A percentile compares a stretch with the other conserved stretches of the same genome.
phyloP scores from a whole-genome alignment of 2,113 vertebrate species.

The Scortum barcoo region DNA sequence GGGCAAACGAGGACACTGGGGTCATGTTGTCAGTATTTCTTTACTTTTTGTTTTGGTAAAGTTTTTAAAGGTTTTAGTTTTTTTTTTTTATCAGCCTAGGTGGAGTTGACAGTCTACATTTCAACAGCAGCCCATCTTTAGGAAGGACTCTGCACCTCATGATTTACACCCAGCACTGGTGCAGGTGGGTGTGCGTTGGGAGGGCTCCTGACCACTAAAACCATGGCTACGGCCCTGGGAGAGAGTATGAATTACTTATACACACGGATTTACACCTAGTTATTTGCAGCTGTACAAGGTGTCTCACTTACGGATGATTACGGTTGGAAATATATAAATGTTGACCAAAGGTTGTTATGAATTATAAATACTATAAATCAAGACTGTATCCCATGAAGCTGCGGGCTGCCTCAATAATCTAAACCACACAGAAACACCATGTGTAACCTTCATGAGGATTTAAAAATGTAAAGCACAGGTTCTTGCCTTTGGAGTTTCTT shows the following conservation, averaged over 20 bases:
- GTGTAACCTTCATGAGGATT: neutral
- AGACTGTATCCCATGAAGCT: slow-evolving; percentile 3
- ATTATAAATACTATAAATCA: slow-evolving; percentile 35
- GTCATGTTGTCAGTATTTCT: neutral
- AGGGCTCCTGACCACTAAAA: neutral
- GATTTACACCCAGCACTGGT: no score
- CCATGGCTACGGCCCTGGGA: neutral
- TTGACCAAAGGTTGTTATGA: slow-evolving; percentile 31
- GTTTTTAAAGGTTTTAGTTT: no score
- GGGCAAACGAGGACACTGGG: no score
- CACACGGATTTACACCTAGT: neutral
- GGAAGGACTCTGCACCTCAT: no score
- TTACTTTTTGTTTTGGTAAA: neutral
- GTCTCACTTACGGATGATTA: slow-evolving; percentile 18
- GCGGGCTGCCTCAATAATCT: neutral
- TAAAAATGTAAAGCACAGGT: neutral
- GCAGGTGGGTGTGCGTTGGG: no score
- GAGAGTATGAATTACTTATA: neutral
- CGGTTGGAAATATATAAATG: slow-evolving; percentile 18
- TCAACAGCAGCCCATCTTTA: no score
- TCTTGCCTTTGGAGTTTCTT: neutral
- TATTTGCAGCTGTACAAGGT: neutral
- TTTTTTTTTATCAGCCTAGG: neutral
- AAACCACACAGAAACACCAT: neutral
- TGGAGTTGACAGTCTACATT: no score